Evolutionary conservation across 2,888 invertebrate species (phyloP), one percentile per base, ranked within the genome.

Genomic region (Germaria angustata): DNA sequence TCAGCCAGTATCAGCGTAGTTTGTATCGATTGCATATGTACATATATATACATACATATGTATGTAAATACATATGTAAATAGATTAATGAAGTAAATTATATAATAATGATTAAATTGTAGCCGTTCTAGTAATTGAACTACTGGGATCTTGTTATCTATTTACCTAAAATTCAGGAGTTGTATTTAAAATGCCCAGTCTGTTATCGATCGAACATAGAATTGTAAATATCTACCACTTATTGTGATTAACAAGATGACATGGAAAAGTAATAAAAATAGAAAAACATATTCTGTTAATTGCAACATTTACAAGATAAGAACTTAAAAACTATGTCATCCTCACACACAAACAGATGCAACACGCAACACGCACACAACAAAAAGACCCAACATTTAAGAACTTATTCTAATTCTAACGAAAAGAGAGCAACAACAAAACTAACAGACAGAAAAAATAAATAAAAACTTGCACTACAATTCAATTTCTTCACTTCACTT

Each of bases 231-330:
- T n/a, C n/a, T n/a, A n/a, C n/a, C 28, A 55, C 32, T 69, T n/a
- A 41, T 20, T 53, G 39, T 41, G 53, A 53, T 68, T 41, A 69
- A 72, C 17, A 41, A 61, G 49, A 61, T 61, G 61, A 51, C 13
- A 59, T 49, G 6, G 53, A 53, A 32, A 51, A 28, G n/a, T 6
- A 46, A 39, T 17, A 17, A 53, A 39, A 17, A 20, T n/a, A 49
- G n/a, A 46, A 63, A 46, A 53, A 68, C 51, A 53, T 73, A 61
- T 59, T 61, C 46, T 61, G 72, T 81, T 81, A 81, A 81, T 72
- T 72, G 66, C 71, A 65, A 68, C 76, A 76, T 72, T 80, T 81
- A 81, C 57, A 81, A 51, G 75, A 76, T 81, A 81, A 79, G 71
- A 72, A 75, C 32, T 46, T 41, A 39, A 46, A 77, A 72, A 79